Evolutionary conservation across 2,113 vertebrate genomes (phyloP).

Genomic region (Pachypanchax playfairii): DNA sequence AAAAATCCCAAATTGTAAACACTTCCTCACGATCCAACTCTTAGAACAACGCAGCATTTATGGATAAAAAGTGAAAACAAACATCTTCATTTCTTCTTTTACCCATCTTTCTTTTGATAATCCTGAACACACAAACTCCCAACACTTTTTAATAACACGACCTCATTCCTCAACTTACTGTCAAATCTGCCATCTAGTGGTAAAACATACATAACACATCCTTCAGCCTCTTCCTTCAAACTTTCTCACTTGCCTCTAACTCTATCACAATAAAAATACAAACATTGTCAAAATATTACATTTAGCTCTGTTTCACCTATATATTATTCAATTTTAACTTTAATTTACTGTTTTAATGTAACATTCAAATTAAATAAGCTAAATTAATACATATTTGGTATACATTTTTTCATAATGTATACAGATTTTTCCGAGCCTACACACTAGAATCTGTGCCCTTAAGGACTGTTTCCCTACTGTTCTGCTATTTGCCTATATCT

Average conservation of each 20-base stretch:
- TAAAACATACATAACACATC: slow-evolving; percentile 15
- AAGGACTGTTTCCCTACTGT: slow-evolving; percentile 49
- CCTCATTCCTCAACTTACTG: slow-evolving; percentile 1
- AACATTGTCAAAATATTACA: neutral
- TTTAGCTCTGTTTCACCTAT: neutral
- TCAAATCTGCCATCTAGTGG: slow-evolving; percentile 65
- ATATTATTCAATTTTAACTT: neutral
- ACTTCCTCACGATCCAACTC: neutral
- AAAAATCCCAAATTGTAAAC: slow-evolving; percentile 4
- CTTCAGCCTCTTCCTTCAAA: neutral
- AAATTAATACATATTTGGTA: neutral
- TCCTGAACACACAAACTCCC: neutral
- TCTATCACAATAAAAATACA: neutral
- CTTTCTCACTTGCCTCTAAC: neutral
- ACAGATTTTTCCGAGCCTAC: slow-evolving; percentile 16
- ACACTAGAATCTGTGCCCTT: slow-evolving; percentile 44
- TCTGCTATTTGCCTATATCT: slow-evolving; percentile 60
- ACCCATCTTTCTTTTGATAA: slow-evolving; percentile 12
- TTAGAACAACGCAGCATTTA: neutral
- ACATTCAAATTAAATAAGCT: neutral
- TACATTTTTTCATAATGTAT: neutral
- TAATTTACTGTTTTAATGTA: neutral
- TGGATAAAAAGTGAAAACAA: neutral
- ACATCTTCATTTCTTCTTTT: too few relatives aligned
- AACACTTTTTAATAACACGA: neutral